Percentiles rank a stretch among this genome's conserved stretches.
These are phyloP conservation scores for Hippocampus abdominalis DNA, from an alignment of 2,113 vertebrate genomes.

Conservation along the genomic window DNA sequence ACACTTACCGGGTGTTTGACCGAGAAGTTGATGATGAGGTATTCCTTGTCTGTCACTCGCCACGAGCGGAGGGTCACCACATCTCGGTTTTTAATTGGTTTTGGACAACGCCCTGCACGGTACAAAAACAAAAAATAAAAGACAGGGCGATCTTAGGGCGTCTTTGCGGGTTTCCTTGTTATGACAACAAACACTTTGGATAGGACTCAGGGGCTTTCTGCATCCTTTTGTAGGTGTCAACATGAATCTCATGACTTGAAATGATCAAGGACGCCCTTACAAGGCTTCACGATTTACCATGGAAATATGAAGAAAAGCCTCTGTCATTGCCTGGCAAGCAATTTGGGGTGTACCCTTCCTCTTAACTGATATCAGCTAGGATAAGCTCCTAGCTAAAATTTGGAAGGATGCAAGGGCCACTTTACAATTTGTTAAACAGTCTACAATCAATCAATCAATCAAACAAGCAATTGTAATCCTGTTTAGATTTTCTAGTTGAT, in stretches of 20 bases:
- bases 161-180: slow-evolving; percentile 19
- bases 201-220: neutral
- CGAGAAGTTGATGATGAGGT: slow-evolving; percentile 75
- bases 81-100: slow-evolving; percentile 70
- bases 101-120: slow-evolving; percentile 68
- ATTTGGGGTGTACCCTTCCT: no score
- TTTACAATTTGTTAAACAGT: no score
- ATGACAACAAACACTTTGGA: slow-evolving; percentile 43
- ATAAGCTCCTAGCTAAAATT: no score
- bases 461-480: no score
- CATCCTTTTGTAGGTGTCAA: neutral
- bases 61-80: slow-evolving; percentile 72
- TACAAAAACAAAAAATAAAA: neutral
- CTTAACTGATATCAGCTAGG: no score
- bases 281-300: no score
- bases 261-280: neutral
- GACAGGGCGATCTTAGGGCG: neutral
- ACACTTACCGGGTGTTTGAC: slow-evolving; percentile 73
- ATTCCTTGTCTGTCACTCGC: slow-evolving; percentile 67
- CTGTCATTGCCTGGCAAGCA: no score
- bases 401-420: no score
- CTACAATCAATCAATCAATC: no score
- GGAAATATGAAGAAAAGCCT: no score
- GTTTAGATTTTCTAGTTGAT: no score
- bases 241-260: neutral